Percentiles rank a stretch among this genome's conserved stretches.
Evolutionary conservation across 23 tunicate genomes (phyloP).

Genomic region (Corella eumyota): DNA sequence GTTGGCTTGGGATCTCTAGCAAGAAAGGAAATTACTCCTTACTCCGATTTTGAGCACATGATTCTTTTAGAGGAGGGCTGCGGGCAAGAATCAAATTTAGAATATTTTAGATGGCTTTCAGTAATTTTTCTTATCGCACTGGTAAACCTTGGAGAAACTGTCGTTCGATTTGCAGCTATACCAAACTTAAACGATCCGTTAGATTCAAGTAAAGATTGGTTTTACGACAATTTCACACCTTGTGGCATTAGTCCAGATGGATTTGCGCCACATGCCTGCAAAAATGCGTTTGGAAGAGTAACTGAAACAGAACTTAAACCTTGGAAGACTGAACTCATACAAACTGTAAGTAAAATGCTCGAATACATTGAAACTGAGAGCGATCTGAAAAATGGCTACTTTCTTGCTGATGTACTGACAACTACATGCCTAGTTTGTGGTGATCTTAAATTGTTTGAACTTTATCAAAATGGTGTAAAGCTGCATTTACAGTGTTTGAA

Average conservation of each 20-base stretch:
- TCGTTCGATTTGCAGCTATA: constrained; percentile 17
- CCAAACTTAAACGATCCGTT: constrained; percentile 2
- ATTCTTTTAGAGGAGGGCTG: constrained; percentile 34
- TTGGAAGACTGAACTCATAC: constrained; percentile 25
- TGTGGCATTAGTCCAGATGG: constrained; percentile 39
- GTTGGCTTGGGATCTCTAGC: constrained; percentile 47
- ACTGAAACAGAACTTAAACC: constrained; percentile 7
- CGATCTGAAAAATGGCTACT: constrained; percentile 31
- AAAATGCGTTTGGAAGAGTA: constrained; percentile 30
- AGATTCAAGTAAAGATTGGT: constrained; percentile 8
- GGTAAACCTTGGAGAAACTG: constrained; percentile 32
- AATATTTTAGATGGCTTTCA: constrained; percentile 42
- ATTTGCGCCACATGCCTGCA: constrained; percentile 37
- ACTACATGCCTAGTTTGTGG: constrained; percentile 41
- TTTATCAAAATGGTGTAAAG: constrained; percentile 5
- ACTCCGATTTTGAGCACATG: constrained; percentile 40
- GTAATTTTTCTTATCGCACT: constrained; percentile 19
- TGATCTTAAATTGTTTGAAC: constrained; percentile 6
- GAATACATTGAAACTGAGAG: constrained; percentile 12
- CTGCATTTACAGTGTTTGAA: too few species aligned
- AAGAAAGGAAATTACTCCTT: constrained; percentile 21
- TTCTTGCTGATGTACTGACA: constrained; percentile 24
- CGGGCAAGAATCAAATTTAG: constrained; percentile 10
- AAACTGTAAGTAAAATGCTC: constrained; percentile 18
- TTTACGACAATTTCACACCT: constrained; percentile 25